Base-by-base conservation (phyloP, 1,140 invertebrate genomes). In the Drosophila bipectinata region DNA sequence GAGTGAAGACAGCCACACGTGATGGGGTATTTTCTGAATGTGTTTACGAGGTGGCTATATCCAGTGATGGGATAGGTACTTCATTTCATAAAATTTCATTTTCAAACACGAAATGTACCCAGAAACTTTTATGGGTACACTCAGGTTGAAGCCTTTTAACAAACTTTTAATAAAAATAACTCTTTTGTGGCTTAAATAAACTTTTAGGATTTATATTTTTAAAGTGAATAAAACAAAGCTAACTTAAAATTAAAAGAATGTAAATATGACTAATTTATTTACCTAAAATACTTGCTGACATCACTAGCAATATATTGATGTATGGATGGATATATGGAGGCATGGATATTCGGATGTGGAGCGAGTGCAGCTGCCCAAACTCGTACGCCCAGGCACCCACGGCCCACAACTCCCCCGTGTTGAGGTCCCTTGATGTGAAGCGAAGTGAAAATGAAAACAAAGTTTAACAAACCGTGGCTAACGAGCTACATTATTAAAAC, bases 401-500 rank as follows among this genome's bases (percentile, higher is more conserved):
- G 26, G 26, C 52, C 52, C 21, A 18, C 10, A 30, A 26, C 53
- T 30, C 30, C 7, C 45, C 44, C 44, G 26, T 18, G 12, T 15
- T 9, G 28, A 45, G 55, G 61, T 61, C 60, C 71, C 71, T 69
- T 88, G 63, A 88, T 77, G 83, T 88, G 67, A 88, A 88, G 83
- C 81, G 79, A 88, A 88, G 83, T 88, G 83, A 88, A 88, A 88
- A 88, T 88, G 83, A 88, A 88, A 88, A 88, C 83, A 88, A 88
- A 88, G 84, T 88, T 88, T 88, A 88, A 88, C 83, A 88, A 88
- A 88, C 84, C 83, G 84, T 88, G 72, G 83, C 83, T 88, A 88
- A 88, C 83, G 83, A 88, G 83, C 84, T 89, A 83, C 84, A 88
- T 88, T 88, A 88, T 88, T 88, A 88, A 88, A 88, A 88, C 79